Percentiles rank a stretch among this genome's conserved stretches.
Evolutionary conservation across 2,113 vertebrate species (phyloP).

Genomic region (Vulpes vulpes): DNA sequence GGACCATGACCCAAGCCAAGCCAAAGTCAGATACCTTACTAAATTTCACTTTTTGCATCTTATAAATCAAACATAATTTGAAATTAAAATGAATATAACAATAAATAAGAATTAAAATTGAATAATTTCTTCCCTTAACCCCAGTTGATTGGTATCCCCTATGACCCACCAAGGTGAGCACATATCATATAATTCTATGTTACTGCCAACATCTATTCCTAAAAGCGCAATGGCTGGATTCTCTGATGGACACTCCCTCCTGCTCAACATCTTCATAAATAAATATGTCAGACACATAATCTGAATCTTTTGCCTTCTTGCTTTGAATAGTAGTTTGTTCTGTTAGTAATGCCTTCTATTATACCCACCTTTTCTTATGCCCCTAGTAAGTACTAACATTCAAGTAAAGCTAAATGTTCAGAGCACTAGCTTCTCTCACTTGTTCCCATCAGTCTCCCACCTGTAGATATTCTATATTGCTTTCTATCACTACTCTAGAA

Average conservation of each 20-base stretch:
- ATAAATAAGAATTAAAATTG: constrained; percentile 18
- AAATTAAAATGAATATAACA: background rate
- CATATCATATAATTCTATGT: background rate
- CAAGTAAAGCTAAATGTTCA: background rate
- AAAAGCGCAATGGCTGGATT: background rate
- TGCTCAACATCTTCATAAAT: background rate
- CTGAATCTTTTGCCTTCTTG: background rate
- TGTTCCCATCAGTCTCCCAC: background rate
- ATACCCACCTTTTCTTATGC: background rate
- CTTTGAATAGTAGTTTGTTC: background rate
- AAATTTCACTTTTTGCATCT: background rate
- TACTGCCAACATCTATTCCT: background rate
- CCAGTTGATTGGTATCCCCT: background rate
- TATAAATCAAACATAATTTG: constrained; percentile 45
- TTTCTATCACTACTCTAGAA: background rate
- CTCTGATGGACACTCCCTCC: background rate
- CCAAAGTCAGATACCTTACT: background rate
- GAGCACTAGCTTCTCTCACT: background rate
- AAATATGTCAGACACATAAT: background rate
- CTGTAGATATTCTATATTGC: background rate
- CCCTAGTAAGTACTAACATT: background rate
- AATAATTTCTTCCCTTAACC: background rate
- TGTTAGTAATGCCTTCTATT: background rate
- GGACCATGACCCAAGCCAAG: background rate
- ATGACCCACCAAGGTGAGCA: background rate